phyloP scores from a whole-genome alignment of 1,140 invertebrate species.

The Brachionus sp. region DNA sequence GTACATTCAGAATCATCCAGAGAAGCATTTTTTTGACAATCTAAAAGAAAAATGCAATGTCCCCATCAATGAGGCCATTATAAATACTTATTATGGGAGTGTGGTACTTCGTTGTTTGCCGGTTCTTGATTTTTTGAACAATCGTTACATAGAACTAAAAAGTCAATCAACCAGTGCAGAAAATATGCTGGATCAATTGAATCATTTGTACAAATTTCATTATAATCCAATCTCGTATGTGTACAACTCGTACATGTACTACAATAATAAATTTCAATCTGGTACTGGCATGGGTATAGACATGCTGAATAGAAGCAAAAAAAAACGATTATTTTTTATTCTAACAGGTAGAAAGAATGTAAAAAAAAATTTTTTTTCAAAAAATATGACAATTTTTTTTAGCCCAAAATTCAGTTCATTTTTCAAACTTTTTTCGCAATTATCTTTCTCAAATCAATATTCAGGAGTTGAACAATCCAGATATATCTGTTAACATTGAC shows the following conservation, averaged over 20 bases:
- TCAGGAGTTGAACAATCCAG: not conserved
- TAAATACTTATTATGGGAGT: conserved; percentile 42
- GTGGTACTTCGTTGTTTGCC: not conserved
- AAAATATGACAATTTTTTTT: not conserved
- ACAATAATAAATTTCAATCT: conserved; percentile 32
- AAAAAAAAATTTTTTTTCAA: not conserved
- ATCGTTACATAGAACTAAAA: not conserved
- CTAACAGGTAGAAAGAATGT: not conserved
- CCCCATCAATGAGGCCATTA: not conserved
- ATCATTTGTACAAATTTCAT: conserved; percentile 43
- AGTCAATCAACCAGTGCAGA: not conserved
- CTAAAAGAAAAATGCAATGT: conserved; percentile 25
- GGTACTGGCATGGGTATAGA: not conserved
- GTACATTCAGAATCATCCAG: conserved; percentile 35
- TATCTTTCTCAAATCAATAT: conserved; percentile 9
- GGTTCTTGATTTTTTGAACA: conserved; percentile 32
- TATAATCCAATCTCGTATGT: conserved; percentile 37
- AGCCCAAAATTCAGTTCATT: conserved; percentile 10
- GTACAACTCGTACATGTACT: conserved; percentile 29
- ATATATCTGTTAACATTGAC: not conserved
- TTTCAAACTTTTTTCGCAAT: conserved; percentile 17
- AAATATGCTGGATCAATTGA: conserved; percentile 16
- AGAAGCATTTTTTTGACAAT: conserved; percentile 4
- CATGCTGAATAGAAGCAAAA: not conserved
- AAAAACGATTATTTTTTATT: conserved; percentile 34